Base-by-base conservation (phyloP, 1,140 invertebrate species). In the Aphis craccivora region DNA sequence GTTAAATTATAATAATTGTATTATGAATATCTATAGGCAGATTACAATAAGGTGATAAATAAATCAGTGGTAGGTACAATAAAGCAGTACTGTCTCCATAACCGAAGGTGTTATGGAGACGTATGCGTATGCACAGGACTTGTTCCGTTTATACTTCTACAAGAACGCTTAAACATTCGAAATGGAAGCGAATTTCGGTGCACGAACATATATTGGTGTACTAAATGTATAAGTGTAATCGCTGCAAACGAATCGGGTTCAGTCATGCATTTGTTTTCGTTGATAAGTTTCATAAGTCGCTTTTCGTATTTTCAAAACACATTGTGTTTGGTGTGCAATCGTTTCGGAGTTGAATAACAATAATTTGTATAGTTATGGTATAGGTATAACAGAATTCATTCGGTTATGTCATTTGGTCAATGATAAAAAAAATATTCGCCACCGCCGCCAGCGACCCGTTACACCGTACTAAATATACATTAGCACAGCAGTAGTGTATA, bases 221-320 rank as follows among this genome's bases (percentile, higher is more conserved):
- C 30, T 3, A 45, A 45, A 45, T 45, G 2, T 37, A 53, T 60
- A 53, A 53, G n/a, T 37, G 48, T 89, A 89, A 53, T 89, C 48
- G 48, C 48, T n/a, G 87, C 8, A 23, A 53, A 89, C 51, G 51
- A 55, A 53, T 55, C 88, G 48, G 11, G 88, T 89, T 89, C 88
- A 89, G 88, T 89, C 88, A 55, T 37, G 51, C 88, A 53, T 89
- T 89, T 35, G 48, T 89, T 89, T 51, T 89, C 48, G 51, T 53
- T 89, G 87, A 89, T 89, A 53, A 89, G 35, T 55, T 55, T 37
- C 48, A 53, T 30, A 51, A n/a, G 4, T 53, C 22, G 51, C n/a
- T 89, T 89, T 89, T 89, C 35, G 88, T n/a, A 76, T 53, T 89
- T 53, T 55, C 35, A 25, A 40, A 40, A 55, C 51, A 30, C n/a